Percentiles rank a stretch among this genome's conserved stretches.
phyloP scores from a whole-genome alignment of 1,140 invertebrate genomes.

The Cotesia glomerata region DNA sequence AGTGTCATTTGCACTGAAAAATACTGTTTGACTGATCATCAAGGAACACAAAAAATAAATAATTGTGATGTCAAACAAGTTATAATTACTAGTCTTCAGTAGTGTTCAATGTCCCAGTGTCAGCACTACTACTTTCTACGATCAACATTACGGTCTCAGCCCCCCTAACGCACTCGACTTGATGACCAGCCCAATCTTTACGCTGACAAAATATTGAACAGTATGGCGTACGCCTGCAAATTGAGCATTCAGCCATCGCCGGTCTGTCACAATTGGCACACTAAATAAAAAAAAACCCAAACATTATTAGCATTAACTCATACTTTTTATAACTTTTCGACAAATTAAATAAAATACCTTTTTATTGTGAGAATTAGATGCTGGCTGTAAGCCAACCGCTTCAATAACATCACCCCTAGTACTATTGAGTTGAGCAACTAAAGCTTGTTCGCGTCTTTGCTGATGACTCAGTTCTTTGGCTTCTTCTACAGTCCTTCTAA shows the following conservation, averaged over 20 bases:
- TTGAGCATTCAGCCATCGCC: slow-evolving; percentile 82
- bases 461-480: slow-evolving; percentile 69
- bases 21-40: too few relatives aligned
- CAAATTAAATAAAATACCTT: slow-evolving; percentile 60
- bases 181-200: slow-evolving; percentile 85
- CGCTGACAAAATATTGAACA: slow-evolving; percentile 87
- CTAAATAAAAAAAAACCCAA: slow-evolving; percentile 59
- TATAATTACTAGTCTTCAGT: slow-evolving; percentile 58
- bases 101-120: slow-evolving; percentile 46
- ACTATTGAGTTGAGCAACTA: slow-evolving; percentile 62
- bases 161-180: slow-evolving; percentile 79
- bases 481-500: slow-evolving; percentile 73
- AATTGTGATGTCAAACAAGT: not conserved
- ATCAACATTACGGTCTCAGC: slow-evolving; percentile 69
- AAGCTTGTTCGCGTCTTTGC: slow-evolving; percentile 72
- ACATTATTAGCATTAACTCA: not conserved
- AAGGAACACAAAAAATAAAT: too few relatives aligned
- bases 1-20: too few relatives aligned
- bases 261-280: slow-evolving; percentile 88
- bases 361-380: slow-evolving; percentile 66
- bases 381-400: slow-evolving; percentile 65
- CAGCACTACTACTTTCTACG: slow-evolving; percentile 62
- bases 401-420: slow-evolving; percentile 62
- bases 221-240: slow-evolving; percentile 83
- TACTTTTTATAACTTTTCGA: not conserved